Percentiles rank a stretch among this genome's conserved stretches.
phyloP scores from a whole-genome alignment of 2,888 invertebrate genomes.

The Polietes domitor region DNA sequence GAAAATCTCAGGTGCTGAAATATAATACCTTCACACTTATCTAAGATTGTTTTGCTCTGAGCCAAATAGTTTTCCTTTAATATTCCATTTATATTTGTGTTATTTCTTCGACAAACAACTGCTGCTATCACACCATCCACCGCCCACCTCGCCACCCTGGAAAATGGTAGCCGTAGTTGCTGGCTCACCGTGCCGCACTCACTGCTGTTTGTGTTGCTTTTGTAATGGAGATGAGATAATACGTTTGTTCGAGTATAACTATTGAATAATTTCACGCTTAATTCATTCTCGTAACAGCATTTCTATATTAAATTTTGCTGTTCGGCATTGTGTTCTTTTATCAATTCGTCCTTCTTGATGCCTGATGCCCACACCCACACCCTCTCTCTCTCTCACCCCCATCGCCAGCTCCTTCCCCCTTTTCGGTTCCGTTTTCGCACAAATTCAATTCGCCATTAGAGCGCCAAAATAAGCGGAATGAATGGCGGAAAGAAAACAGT shows the following conservation, averaged over 20 bases:
- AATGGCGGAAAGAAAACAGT: background rate
- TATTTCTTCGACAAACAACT: constrained; percentile 21
- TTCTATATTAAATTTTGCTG: constrained; percentile 42
- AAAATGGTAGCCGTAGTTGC: background rate
- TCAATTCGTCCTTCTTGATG: background rate
- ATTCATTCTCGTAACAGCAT: constrained; percentile 57
- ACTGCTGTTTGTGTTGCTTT: background rate
- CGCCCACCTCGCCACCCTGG: background rate
- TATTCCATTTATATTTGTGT: constrained; percentile 16
- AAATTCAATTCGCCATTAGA: background rate
- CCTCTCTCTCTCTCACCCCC: background rate
- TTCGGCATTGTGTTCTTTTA: constrained; percentile 18
- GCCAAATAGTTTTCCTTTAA: constrained; percentile 21
- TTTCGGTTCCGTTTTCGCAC: background rate
- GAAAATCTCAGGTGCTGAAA: constrained; percentile 19
- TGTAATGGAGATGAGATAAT: constrained; percentile 33
- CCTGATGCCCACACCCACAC: background rate
- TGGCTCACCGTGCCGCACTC: background rate
- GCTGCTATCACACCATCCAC: background rate
- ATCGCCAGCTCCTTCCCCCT: too few relatives aligned
- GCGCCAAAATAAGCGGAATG: background rate
- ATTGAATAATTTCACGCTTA: constrained; percentile 66
- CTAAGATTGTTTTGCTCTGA: constrained; percentile 16
- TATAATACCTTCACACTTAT: constrained; percentile 19
- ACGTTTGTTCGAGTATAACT: constrained; percentile 30